phyloP scores from a whole-genome alignment of 2,888 invertebrate genomes.

The Erannis defoliaria region DNA sequence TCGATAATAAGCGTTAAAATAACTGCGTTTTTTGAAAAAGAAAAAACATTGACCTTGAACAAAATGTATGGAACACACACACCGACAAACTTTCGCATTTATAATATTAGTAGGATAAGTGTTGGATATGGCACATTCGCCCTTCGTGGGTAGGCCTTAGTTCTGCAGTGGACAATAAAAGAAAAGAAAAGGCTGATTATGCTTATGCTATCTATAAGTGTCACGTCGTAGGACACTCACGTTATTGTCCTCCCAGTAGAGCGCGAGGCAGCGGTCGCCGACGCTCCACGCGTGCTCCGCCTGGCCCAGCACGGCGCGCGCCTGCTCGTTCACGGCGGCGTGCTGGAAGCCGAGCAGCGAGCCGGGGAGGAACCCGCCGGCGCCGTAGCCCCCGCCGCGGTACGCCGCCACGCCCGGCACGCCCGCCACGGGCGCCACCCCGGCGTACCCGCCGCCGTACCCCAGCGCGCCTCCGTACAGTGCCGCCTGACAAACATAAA shows the following conservation, averaged over 20 bases:
- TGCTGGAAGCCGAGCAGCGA: conserved; percentile 83
- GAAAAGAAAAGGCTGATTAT: too few relatives aligned
- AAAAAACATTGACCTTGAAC: too few relatives aligned
- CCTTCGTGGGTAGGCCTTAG: too few relatives aligned
- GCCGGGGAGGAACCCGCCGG: conserved; percentile 58
- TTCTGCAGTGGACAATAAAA: too few relatives aligned
- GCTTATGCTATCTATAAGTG: too few relatives aligned
- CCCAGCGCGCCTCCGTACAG: conserved; percentile 63
- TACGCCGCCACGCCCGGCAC: conserved; percentile 58
- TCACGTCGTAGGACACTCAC: too few relatives aligned
- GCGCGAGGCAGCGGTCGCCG: conserved; percentile 94
- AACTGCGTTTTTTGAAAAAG: too few relatives aligned
- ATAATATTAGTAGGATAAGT: too few relatives aligned
- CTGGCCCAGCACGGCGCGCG: conserved; percentile 83
- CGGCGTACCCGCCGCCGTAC: conserved; percentile 54
- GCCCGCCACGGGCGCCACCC: conserved; percentile 41
- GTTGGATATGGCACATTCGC: too few relatives aligned
- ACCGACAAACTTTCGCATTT: too few relatives aligned
- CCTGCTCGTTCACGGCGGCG: conserved; percentile 83
- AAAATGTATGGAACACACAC: too few relatives aligned
- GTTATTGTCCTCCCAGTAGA: conserved; percentile 97
- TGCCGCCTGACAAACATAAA: conserved; percentile 31
- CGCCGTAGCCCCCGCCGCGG: conserved; percentile 63
- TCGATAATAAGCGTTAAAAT: too few relatives aligned
- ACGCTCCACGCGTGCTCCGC: conserved; percentile 89